Conservation (phyloP, 2,888 invertebrate genomes). For the Gari tellinella region DNA sequence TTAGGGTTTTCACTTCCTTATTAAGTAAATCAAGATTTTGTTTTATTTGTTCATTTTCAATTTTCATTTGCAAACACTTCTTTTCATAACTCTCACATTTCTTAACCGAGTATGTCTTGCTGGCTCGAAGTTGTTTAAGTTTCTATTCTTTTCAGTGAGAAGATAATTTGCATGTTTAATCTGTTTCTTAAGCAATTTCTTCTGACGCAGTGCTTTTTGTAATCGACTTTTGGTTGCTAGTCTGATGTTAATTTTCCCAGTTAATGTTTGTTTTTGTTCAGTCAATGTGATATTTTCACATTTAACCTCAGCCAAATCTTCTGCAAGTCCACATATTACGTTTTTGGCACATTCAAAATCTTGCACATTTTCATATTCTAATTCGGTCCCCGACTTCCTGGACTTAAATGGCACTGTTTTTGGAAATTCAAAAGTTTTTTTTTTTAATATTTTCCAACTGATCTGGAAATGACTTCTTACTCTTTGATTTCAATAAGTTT, state of each 20-base stretch:
- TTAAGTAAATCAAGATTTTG: constrained; percentile 9
- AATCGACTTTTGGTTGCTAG: constrained; percentile 14
- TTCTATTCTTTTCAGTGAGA: too few relatives aligned
- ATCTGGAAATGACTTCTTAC: constrained; percentile 7
- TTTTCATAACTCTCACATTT: not conserved
- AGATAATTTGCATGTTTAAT: not conserved
- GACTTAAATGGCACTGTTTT: constrained; percentile 6
- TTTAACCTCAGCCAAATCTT: constrained; percentile 3
- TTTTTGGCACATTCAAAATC: constrained; percentile 28
- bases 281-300: constrained; percentile 12
- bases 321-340: constrained; percentile 30
- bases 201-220: constrained; percentile 15
- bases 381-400: constrained; percentile 2
- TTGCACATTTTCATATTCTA: constrained; percentile 7
- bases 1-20: constrained; percentile 7
- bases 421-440: constrained; percentile 20
- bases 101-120: too few relatives aligned
- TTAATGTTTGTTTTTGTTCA: constrained; percentile 13
- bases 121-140: too few relatives aligned
- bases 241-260: constrained; percentile 15
- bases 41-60: constrained; percentile 7
- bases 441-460: constrained; percentile 11
- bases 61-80: constrained; percentile 1
- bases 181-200: constrained; percentile 6
- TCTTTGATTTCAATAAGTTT: constrained; percentile 18